Base-by-base conservation (phyloP, 2,888 invertebrate genomes). In the Sarcophaga carnaria region DNA sequence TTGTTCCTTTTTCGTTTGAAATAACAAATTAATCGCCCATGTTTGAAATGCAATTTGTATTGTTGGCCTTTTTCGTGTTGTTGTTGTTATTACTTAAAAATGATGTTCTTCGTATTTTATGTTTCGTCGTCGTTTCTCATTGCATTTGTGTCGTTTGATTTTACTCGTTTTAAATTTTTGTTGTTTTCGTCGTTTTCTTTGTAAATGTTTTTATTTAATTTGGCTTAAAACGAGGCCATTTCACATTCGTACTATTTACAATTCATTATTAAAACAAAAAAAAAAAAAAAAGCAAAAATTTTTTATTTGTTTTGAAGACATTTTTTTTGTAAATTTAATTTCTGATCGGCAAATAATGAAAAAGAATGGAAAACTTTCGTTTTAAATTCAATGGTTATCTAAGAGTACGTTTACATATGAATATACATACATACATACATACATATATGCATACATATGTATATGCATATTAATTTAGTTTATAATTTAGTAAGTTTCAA, bases 201-300 rank as follows among this genome's bases (percentile, higher is more conserved):
- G 70, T 76, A 72, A 79, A 67, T 80, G 71, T 79, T 79, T 87
- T 83, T 83, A 83, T 81, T 84, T 80, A 79, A 80, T 81, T 80
- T 84, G 87, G 87, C 87, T 84, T 87, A 84, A 87, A 87, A 84
- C 87, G 84, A 84, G 87, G 87, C 84, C 84, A 84, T 84, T 84
- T 87, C 71, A 76, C 84, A 71, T 62, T 76, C 80, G 54, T 83
- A 71, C 75, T 72, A 80, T 71, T 80, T 54, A 54, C 17, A 14
- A 14, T 14, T 17, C 12, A 54, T 54, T 54, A 54, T 54, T 54
- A 54, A 54, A 37, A 37, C 8, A 37, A 37, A 37, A 37, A 37
- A 10, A 37, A 37, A 37, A 37, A 37, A 37, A 37, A 8, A 37
- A 27, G 27, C 27, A 27, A 37, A 37, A 6, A 37, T 37, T 37